Percentiles rank a stretch among this genome's conserved stretches.
These are phyloP conservation scores for Adelognathus sp. DNA, from an alignment of 2,888 invertebrate species.

Conservation along the genomic window DNA sequence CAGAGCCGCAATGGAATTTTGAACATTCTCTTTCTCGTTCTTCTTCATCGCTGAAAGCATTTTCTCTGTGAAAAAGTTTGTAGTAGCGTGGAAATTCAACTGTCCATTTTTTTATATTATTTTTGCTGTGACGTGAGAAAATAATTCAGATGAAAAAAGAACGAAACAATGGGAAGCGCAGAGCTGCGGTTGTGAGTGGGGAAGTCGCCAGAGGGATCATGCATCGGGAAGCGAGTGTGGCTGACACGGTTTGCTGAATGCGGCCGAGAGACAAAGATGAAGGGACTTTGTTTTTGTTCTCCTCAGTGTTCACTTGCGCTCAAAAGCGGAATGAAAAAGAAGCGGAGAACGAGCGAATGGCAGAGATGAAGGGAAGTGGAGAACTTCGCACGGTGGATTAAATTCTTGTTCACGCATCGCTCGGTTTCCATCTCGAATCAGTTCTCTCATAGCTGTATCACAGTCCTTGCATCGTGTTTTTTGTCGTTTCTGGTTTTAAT, in stretches of 20 bases:
- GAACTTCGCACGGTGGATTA: slow-evolving; percentile 27
- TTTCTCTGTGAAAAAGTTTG: neutral
- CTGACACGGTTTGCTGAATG: neutral
- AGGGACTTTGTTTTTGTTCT: neutral
- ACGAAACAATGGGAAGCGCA: neutral
- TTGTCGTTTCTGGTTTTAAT: neutral
- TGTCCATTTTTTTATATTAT: neutral
- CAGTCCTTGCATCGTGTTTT: neutral
- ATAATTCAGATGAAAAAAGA: neutral
- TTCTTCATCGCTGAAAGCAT: neutral
- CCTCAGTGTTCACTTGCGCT: neutral
- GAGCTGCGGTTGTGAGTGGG: neutral
- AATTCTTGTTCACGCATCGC: slow-evolving; percentile 46
- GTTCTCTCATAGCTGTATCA: slow-evolving; percentile 37
- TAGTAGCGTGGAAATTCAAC: neutral
- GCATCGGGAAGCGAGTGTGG: neutral
- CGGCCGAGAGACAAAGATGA: neutral
- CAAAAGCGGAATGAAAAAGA: neutral
- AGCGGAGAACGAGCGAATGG: neutral
- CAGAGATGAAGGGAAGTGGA: neutral
- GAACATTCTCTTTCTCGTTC: neutral
- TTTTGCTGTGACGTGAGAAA: neutral
- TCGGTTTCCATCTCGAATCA: slow-evolving; percentile 32
- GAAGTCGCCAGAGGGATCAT: neutral
- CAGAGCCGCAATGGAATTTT: neutral